Evolutionary conservation across 2,113 vertebrate genomes (phyloP), one percentile per base, ranked within the genome.

Genomic region (Hydropotes inermis): DNA sequence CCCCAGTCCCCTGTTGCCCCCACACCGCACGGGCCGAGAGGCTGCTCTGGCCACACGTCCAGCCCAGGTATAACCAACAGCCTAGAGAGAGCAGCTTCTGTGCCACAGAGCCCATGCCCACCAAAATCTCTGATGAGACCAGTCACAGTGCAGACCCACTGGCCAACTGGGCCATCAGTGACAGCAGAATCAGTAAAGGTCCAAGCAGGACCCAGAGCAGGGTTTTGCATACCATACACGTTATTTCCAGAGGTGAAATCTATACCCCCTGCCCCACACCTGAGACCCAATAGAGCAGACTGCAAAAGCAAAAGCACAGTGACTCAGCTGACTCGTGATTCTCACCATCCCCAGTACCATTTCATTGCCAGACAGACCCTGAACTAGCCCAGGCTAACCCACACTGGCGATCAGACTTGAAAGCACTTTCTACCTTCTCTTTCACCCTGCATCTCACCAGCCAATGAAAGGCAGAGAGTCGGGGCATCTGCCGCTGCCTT

Each of bases 251-350:
- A 91, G 43, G 50, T 87, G 92, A 82, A 39, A 64, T 94, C 81
- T n/a, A 39, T 17, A 67, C 60, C 30, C 10, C 50, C 6, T 54
- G 52, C 91, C 55, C 61, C 88, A 64, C 13, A 74, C 27, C 57
- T 0, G 1, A 87, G 52, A 70, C 67, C 91, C 89, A 10, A 33
- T 54, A 61, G 54, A 94, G 79, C 79, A 97, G 83, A 87, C 28
- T 89, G 78, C 50, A 96, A 84, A 85, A 79, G 50, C 33, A 52
- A 90, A 97, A 98, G 97, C 97, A 97, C 95, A 98, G 93, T 58
- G 81, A 96, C 67, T 84, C 87, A 27, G 36, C 60, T 55, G 81
- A 87, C 33, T 60, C 0, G 1, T 21, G 4, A 67, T 85, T 89
- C 70, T 30, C 47, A 47, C 36, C 21, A 64, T 61, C 61, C 88